A percentile compares a stretch with the other conserved stretches of the same genome.
Conservation (phyloP, 1,140 invertebrate genomes). For the Bombus difficillimus region DNA sequence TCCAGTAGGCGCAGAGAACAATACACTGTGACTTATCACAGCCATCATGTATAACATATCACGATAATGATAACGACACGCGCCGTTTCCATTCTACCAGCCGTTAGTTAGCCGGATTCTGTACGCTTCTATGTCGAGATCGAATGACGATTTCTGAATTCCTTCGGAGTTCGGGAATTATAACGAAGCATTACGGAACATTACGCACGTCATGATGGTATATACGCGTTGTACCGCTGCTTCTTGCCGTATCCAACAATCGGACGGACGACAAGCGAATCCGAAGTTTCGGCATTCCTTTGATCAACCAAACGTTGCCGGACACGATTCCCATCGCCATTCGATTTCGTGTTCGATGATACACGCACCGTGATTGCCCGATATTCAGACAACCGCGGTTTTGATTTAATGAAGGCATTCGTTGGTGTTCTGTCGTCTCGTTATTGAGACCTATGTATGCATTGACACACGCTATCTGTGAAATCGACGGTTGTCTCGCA, state of each 20-base stretch:
- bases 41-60: slow-evolving; percentile 44
- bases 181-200: not conserved
- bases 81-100: slow-evolving; percentile 28
- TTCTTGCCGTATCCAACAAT: not conserved
- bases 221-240: not conserved
- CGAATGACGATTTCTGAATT: slow-evolving; percentile 46
- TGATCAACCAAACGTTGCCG: not conserved
- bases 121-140: slow-evolving; percentile 46
- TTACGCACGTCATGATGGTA: not conserved
- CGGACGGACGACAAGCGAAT: not conserved
- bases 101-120: slow-evolving; percentile 19
- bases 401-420: not conserved
- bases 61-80: slow-evolving; percentile 37
- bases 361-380: slow-evolving; percentile 40
- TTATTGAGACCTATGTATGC: not conserved
- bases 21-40: slow-evolving; percentile 44
- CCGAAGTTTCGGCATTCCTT: not conserved
- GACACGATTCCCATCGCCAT: slow-evolving; percentile 32
- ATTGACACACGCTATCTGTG: slow-evolving; percentile 26
- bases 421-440: not conserved
- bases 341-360: slow-evolving; percentile 52
- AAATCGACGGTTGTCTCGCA: not conserved
- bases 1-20: slow-evolving; percentile 60
- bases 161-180: not conserved
- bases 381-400: slow-evolving; percentile 15